Evolutionary conservation across 2,888 invertebrate species (phyloP), one percentile per base, ranked within the genome.

Genomic region (Aspidapion aeneum): DNA sequence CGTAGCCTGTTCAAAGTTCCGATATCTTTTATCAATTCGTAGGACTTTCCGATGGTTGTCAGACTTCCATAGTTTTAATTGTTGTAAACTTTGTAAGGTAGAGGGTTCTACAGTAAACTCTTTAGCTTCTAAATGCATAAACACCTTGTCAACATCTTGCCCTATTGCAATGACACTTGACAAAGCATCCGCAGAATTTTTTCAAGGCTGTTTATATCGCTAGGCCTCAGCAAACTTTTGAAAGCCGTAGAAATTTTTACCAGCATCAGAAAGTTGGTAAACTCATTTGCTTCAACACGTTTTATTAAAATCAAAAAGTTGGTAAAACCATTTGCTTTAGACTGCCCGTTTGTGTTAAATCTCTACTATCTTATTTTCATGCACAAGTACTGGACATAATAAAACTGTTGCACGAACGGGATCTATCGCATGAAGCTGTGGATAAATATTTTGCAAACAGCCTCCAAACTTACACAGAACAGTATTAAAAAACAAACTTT

Each of bases 391-490:
- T 90, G 89, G 57, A 93, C 89, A 74, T 90, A 91, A 77, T 91
- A 90, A 74, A 89, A 92, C 77, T 96, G 96, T 71, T 96, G 95
- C 68, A 91, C 87, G 0, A 88, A 81, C 0, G 86, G 82, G 1
- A 90, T 87, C 78, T 97, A 97, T 1, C 94, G 85, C 68, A 90
- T 90, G 78, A 94, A 96, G 66, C 90, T 90, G 68, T 96, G 95
- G 0, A 91, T 91, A 57, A 97, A 80, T 72, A 93, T 84, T 68
- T 96, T 96, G 69, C 92, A 91, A 0, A 96, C 82, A 0, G 89
- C 86, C 74, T 96, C 96, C 0, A 95, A 90, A 87, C 78, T 91
- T 82, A 92, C 87, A 83, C 71, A 87, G 75, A 68, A 91, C 86
- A 57, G 90, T 90, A 70, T 89, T 90, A 70, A 88, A 90, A 68